Evolutionary conservation across 2,888 invertebrate species (phyloP).

Genomic region (Philereme vetulata): DNA sequence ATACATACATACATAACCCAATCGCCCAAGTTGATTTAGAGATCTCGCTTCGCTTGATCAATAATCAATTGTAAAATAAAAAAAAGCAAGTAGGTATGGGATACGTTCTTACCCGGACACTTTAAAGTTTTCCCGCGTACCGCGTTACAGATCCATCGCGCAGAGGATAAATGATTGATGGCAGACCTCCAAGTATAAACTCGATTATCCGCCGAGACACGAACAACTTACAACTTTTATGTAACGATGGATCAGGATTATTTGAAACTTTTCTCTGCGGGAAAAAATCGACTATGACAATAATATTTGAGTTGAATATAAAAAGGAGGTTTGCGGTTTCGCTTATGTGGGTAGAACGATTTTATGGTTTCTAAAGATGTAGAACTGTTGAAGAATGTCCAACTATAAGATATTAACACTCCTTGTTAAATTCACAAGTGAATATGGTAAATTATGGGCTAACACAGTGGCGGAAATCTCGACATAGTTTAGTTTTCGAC

Average conservation of each 20-base stretch:
- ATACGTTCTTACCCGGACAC: slow-evolving; percentile 70
- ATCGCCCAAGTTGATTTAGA: no score
- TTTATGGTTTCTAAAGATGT: neutral
- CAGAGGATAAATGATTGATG: slow-evolving; percentile 82
- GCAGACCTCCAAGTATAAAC: slow-evolving; percentile 82
- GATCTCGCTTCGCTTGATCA: no score
- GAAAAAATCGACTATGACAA: slow-evolving; percentile 79
- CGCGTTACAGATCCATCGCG: slow-evolving; percentile 56
- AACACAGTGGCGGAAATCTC: no score
- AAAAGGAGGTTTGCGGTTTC: slow-evolving; percentile 27
- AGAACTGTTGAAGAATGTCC: neutral
- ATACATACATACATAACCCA: no score
- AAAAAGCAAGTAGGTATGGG: slow-evolving; percentile 48
- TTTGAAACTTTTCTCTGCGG: slow-evolving; percentile 69
- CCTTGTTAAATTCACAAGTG: no score
- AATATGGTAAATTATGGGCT: no score
- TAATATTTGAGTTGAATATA: slow-evolving; percentile 79
- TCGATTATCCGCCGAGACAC: slow-evolving; percentile 83
- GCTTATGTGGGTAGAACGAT: neutral
- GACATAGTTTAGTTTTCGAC: no score
- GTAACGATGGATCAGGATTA: slow-evolving; percentile 84
- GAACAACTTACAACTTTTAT: slow-evolving; percentile 84
- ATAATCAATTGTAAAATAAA: slow-evolving; percentile 37
- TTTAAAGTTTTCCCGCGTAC: slow-evolving; percentile 79
- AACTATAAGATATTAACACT: neutral